Evolutionary conservation across 1,140 invertebrate species (phyloP).

Genomic region (Homalodisca vitripennis): DNA sequence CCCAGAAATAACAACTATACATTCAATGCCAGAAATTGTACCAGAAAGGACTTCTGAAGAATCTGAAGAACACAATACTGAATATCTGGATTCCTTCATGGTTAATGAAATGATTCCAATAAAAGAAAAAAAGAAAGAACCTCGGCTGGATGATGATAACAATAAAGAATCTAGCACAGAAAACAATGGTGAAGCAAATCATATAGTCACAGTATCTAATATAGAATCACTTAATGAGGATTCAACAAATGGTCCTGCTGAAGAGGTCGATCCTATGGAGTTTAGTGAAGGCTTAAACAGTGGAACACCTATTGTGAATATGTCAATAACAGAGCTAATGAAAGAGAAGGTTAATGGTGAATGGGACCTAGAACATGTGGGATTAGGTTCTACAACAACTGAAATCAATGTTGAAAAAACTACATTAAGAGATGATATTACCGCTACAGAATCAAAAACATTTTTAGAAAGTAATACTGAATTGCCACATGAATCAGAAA

Average conservation of each 20-base stretch:
- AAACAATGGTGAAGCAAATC: too few species aligned
- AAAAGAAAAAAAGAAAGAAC: too few species aligned
- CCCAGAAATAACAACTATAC: not conserved
- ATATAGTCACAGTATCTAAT: too few species aligned
- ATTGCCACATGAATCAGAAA: not conserved
- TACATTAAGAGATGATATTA: not conserved
- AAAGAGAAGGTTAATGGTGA: conserved; percentile 4
- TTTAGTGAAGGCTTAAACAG: conserved; percentile 16
- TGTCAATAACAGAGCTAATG: conserved; percentile 23
- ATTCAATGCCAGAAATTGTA: not conserved
- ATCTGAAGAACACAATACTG: not conserved
- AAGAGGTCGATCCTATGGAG: conserved; percentile 19
- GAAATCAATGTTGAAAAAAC: not conserved
- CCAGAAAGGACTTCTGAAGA: not conserved
- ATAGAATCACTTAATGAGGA: too few species aligned
- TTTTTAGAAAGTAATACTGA: not conserved
- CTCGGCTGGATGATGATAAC: too few species aligned
- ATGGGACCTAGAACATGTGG: too few species aligned
- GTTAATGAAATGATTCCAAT: too few species aligned
- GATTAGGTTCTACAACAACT: too few species aligned
- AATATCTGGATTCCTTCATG: not conserved
- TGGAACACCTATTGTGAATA: conserved; percentile 29
- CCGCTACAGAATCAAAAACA: not conserved
- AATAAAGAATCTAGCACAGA: too few species aligned
- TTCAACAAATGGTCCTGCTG: too few species aligned